phyloP scores from a whole-genome alignment of 2,113 vertebrate genomes.

The Ptychochromis oligacanthus region DNA sequence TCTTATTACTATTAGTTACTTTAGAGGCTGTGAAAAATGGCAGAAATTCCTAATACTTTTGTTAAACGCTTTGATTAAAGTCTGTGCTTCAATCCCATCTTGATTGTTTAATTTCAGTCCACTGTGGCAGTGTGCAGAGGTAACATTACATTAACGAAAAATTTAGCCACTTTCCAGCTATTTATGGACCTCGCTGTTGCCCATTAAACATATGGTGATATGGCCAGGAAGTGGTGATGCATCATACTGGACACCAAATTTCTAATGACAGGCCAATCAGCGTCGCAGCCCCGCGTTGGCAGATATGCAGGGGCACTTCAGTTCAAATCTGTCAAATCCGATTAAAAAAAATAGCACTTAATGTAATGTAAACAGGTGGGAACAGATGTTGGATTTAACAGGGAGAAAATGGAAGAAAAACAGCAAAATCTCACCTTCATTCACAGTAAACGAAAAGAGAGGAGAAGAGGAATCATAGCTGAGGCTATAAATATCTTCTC shows the following conservation, averaged over 20 bases:
- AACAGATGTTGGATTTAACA: not conserved
- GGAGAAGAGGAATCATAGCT: constrained; percentile 31
- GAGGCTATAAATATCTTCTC: constrained; percentile 54
- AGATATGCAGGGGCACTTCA: not conserved
- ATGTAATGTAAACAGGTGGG: not conserved
- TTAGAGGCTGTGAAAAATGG: too few relatives aligned
- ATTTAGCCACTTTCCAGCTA: not conserved
- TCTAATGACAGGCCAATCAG: not conserved
- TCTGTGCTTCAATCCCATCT: not conserved
- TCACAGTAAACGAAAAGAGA: constrained; percentile 11
- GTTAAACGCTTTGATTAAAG: not conserved
- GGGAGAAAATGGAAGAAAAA: not conserved
- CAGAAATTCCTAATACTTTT: too few relatives aligned
- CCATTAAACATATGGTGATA: not conserved
- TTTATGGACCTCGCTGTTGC: not conserved
- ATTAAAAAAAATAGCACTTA: not conserved
- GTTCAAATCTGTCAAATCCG: not conserved
- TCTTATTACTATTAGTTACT: not conserved
- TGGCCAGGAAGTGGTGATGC: not conserved
- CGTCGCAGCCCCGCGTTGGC: not conserved
- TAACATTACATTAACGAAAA: not conserved
- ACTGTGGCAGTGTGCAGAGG: too few relatives aligned
- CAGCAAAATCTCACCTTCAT: not conserved
- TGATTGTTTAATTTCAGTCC: too few relatives aligned
- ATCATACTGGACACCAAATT: not conserved